Evolutionary conservation across 1,140 invertebrate species (phyloP).

Genomic region (Pachypsylla venusta): DNA sequence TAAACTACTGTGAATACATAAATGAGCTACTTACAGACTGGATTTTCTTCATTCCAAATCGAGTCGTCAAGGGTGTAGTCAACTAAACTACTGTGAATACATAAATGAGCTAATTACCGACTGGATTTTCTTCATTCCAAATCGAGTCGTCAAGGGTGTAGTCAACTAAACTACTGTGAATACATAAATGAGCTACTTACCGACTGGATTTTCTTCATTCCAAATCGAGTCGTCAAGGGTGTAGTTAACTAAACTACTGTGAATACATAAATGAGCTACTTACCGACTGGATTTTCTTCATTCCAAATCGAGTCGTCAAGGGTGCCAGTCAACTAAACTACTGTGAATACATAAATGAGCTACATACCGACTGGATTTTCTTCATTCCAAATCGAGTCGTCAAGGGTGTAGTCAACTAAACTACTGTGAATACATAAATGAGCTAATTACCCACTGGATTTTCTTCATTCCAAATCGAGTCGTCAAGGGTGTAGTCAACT

Average conservation of each 20-base stretch:
- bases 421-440: background rate
- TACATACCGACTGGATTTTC: slow-evolving; percentile 73
- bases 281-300: slow-evolving; percentile 71
- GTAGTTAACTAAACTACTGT: slow-evolving; percentile 49
- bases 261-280: slow-evolving; percentile 33
- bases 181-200: slow-evolving; percentile 42
- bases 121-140: slow-evolving; percentile 77
- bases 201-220: slow-evolving; percentile 74
- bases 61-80: slow-evolving; percentile 80
- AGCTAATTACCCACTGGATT: slow-evolving; percentile 61
- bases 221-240: slow-evolving; percentile 79
- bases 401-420: slow-evolving; percentile 68
- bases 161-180: slow-evolving; percentile 40
- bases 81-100: slow-evolving; percentile 32
- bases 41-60: slow-evolving; percentile 78
- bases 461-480: slow-evolving; percentile 81
- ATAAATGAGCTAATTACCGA: slow-evolving; percentile 46
- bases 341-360: background rate
- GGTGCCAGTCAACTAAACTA: no score
- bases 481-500: no score
- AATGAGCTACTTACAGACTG: slow-evolving; percentile 57
- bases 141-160: slow-evolving; percentile 79
- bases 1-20: background rate
- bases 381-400: slow-evolving; percentile 82
- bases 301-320: slow-evolving; percentile 83